A percentile compares a stretch with the other conserved stretches of the same genome.
These are phyloP conservation scores for Rhimphoctona megacephalus DNA, from an alignment of 2,888 invertebrate species.

Conservation along the genomic window DNA sequence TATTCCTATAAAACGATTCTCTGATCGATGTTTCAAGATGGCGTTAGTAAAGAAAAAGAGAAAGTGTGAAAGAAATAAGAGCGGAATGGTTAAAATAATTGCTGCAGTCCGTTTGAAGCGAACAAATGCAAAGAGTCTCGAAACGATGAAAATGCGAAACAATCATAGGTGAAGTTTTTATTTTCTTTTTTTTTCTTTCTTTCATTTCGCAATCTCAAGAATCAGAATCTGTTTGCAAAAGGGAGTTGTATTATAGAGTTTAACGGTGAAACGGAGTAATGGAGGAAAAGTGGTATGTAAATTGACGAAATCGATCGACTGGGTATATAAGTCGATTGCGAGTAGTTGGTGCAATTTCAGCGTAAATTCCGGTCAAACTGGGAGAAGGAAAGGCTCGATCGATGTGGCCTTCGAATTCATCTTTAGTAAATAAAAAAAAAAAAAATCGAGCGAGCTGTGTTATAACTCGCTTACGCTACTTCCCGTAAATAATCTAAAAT, in stretches of 20 bases:
- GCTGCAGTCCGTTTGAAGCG: constrained; percentile 25
- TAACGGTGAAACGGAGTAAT: not conserved
- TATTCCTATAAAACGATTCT: not conserved
- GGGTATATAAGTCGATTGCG: constrained; percentile 51
- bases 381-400: constrained; percentile 43
- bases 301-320: constrained; percentile 58
- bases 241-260: not conserved
- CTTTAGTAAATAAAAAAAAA: constrained; percentile 15
- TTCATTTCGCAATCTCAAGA: not conserved
- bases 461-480: constrained; percentile 29
- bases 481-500: not conserved
- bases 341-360: constrained; percentile 41
- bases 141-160: not conserved
- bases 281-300: constrained; percentile 54
- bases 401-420: constrained; percentile 59
- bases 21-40: not conserved
- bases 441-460: not conserved
- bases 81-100: constrained; percentile 62
- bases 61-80: constrained; percentile 18
- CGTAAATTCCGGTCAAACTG: constrained; percentile 50
- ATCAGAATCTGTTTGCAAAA: not conserved
- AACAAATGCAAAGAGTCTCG: constrained; percentile 3
- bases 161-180: not conserved
- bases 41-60: not conserved
- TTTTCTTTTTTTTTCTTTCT: not conserved